Evolutionary conservation across 1,140 invertebrate species (phyloP).

Genomic region (Doryteuthis pealeii): DNA sequence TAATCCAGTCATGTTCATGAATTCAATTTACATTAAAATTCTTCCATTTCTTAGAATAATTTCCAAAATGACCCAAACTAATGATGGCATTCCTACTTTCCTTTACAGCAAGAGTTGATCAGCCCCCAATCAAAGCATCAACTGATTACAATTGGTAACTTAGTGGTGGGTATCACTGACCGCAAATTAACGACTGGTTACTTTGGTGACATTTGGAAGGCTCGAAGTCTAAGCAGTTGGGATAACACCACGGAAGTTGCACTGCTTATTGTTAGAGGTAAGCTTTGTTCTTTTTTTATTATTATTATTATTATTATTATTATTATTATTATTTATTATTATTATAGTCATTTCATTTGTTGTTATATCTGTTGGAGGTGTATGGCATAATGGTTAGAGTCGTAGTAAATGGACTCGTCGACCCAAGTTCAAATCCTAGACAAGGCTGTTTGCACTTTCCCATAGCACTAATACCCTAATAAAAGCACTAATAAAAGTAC

Average conservation of each 20-base stretch:
- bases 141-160: neutral
- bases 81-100: neutral
- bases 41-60: too few relatives aligned
- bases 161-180: constrained; percentile 2
- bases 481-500: too few relatives aligned
- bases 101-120: constrained; percentile 6
- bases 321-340: neutral
- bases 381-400: too few relatives aligned
- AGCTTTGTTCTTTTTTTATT: neutral
- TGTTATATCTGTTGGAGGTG: too few relatives aligned
- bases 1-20: too few relatives aligned
- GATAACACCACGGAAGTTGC: constrained; percentile 7
- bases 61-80: too few relatives aligned
- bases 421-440: too few relatives aligned
- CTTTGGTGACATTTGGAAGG: constrained; percentile 12
- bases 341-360: neutral
- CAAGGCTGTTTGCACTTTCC: too few relatives aligned
- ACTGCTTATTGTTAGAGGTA: constrained; percentile 4
- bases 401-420: too few relatives aligned
- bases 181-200: neutral
- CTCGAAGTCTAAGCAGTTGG: constrained; percentile 1
- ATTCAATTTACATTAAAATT: too few relatives aligned
- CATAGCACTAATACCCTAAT: too few relatives aligned
- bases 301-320: neutral
- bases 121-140: constrained; percentile 1